A percentile compares a stretch with the other conserved stretches of the same genome.
phyloP scores from a whole-genome alignment of 2,113 vertebrate genomes.

The Helogale parvula region DNA sequence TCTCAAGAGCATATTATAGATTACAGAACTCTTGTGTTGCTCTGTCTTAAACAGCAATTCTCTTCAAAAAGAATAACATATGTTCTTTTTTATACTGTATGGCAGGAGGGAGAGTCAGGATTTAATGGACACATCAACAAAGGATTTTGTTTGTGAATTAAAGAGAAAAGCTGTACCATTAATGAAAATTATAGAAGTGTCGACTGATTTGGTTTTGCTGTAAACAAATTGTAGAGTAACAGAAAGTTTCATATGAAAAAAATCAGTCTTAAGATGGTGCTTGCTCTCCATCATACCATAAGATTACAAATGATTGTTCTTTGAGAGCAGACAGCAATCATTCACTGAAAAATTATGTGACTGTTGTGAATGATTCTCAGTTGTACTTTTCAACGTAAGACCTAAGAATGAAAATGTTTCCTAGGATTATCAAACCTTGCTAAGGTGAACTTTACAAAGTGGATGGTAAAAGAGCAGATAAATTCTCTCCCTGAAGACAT shows the following conservation, averaged over 20 bases:
- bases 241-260: constrained; percentile 37
- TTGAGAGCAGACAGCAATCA: constrained; percentile 46
- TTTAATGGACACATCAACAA: constrained; percentile 11
- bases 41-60: background rate
- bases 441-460: constrained; percentile 11
- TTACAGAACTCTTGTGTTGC: background rate
- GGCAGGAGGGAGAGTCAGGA: background rate
- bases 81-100: background rate
- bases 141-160: constrained; percentile 37
- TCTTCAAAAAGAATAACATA: background rate
- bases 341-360: constrained; percentile 2
- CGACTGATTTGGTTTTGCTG: constrained; percentile 12
- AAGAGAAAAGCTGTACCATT: background rate
- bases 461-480: background rate
- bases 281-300: background rate
- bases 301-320: constrained; percentile 9
- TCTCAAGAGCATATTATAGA: background rate
- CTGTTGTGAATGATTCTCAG: constrained; percentile 17
- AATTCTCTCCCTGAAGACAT: background rate
- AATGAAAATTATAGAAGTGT: constrained; percentile 29
- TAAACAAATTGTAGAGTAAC: background rate
- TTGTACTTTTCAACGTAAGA: constrained; percentile 37
- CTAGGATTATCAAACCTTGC: background rate
- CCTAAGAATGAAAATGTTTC: constrained; percentile 15
- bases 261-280: background rate